Evolutionary conservation across 30 jellyfish, hydroid and myxozoan species (phyloP).

Genomic region (Hydra vulgaris): DNA sequence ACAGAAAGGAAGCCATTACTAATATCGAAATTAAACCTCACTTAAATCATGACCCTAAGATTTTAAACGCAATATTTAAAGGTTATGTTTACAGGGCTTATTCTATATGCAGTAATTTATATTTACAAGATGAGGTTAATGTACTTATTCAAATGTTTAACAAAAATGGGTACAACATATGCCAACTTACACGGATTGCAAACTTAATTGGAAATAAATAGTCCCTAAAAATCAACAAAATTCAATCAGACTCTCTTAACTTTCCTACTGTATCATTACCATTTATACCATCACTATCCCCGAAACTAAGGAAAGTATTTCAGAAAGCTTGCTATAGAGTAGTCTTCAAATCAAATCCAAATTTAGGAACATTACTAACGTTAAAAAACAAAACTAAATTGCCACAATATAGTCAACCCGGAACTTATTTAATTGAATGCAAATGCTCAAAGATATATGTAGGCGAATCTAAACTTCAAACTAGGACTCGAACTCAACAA

Average conservation of each 20-base stretch:
- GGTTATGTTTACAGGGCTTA: slow-evolving; percentile 16
- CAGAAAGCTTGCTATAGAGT: background rate
- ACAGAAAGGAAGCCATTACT: slow-evolving; percentile 19
- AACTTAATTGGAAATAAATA: background rate
- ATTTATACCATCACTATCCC: background rate
- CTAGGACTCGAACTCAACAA: slow-evolving; percentile 9
- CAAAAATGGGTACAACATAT: slow-evolving; percentile 19
- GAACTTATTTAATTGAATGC: slow-evolving; percentile 10
- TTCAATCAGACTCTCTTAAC: background rate
- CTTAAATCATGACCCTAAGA: slow-evolving; percentile 11
- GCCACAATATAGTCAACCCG: background rate
- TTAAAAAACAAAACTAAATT: background rate
- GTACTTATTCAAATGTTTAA: slow-evolving; percentile 6
- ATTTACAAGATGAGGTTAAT: background rate
- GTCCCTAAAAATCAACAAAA: background rate
- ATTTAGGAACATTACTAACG: background rate
- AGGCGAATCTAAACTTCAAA: background rate
- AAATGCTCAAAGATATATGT: background rate
- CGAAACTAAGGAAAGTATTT: background rate
- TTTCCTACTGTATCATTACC: background rate
- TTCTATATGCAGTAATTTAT: slow-evolving; percentile 5
- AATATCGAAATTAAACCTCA: slow-evolving; percentile 16
- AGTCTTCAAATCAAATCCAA: background rate
- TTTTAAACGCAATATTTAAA: slow-evolving; percentile 15
- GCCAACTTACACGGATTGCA: background rate